These are phyloP conservation scores for Cyanoliseus patagonus DNA, from an alignment of 2,113 vertebrate genomes.

Conservation along the genomic window DNA sequence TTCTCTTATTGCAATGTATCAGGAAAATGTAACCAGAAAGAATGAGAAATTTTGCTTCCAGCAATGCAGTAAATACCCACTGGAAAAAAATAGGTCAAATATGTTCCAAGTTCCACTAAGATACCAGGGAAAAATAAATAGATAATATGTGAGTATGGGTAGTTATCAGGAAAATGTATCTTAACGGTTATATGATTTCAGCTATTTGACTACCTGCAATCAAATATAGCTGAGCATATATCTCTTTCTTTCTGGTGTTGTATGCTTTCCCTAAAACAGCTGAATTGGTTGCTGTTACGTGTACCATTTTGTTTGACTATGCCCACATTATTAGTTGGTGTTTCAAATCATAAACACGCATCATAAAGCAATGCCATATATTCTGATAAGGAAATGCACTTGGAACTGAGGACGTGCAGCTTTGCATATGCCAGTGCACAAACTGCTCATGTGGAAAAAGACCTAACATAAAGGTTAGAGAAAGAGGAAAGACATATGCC, in stretches of 20 bases:
- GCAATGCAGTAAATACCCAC: not conserved
- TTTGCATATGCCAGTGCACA: not conserved
- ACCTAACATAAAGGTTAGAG: not conserved
- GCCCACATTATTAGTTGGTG: not conserved
- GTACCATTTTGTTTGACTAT: slow-evolving; percentile 7
- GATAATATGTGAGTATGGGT: not conserved
- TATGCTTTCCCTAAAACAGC: not conserved
- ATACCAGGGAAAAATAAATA: slow-evolving; percentile 17
- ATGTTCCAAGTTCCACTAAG: not conserved
- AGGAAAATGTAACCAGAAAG: not conserved
- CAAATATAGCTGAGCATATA: not conserved
- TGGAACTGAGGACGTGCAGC: not conserved
- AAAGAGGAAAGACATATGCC: not conserved
- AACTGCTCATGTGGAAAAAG: not conserved
- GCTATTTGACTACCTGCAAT: not conserved
- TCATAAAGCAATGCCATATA: not conserved
- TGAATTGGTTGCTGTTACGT: not conserved
- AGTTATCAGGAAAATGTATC: slow-evolving; percentile 14
- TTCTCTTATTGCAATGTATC: not conserved
- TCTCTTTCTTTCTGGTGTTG: not conserved
- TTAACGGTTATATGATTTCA: not conserved
- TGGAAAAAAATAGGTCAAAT: not conserved
- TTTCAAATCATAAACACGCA: not conserved
- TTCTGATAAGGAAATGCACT: slow-evolving; percentile 53
- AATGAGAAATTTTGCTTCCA: not conserved